Base-by-base conservation (phyloP, 64 coral and sea anemone species). In the Orbicella faveolata region DNA sequence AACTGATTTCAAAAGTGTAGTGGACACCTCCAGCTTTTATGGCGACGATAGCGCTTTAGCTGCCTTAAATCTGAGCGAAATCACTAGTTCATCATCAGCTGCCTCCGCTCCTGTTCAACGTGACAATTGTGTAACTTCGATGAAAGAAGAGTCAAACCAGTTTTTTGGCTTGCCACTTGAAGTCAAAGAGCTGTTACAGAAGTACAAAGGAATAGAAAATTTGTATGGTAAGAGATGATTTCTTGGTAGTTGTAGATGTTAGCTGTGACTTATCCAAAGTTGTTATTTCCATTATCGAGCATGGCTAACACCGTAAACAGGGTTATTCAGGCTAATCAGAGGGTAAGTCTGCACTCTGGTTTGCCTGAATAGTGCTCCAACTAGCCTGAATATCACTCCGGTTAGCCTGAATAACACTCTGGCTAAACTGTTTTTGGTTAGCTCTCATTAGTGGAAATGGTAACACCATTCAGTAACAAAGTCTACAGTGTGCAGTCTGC, bases 81-180 rank as follows among this genome's bases (percentile, higher is more conserved):
- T 85, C 12, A 53, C 73, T 52, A 85, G 36, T 52, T 85, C 82
- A 9, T 85, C 82, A 9, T 85, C 82, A 15, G 67, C 19, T 72
- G 36, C 65, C 9, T 73, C 41, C 48, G 41, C 52, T 72, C 37
- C 19, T 26, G 10, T 30, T 9, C 37, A 13, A 66, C 15, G 57
- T 37, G 82, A 72, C 15, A 52, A 66, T 41, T 34, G 3, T 65
- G 11, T 16, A 4, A 83, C 3, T 35, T 83, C 62, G 3, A 3
- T 21, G 19, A 7, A 66, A 66, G 80, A 39, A 37, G 35, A 21
- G 8, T 44, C 35, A 44, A 52, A 30, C 26, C 65, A 85, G 44
- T 94, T 94, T 94, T 94, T 91, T 82, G 89, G 93, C 19, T 66
- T 94, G 34, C 82, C 93, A 21, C 35, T 78, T 21, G 36, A 90